phyloP scores from a whole-genome alignment of 2,888 invertebrate genomes.

The Volucella zonaria region DNA sequence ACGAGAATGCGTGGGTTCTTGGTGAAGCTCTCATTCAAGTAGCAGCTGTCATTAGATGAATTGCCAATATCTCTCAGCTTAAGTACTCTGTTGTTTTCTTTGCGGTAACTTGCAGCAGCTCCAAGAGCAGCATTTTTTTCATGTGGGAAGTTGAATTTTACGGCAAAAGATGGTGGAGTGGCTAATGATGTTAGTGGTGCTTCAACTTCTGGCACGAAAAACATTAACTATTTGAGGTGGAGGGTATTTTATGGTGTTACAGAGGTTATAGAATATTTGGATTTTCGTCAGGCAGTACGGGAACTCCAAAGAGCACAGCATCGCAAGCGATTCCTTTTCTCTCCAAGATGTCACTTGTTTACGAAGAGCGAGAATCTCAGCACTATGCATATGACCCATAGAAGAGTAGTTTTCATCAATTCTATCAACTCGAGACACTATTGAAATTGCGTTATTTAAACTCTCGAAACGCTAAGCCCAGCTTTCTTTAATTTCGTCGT shows the following conservation, averaged over 20 bases:
- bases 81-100: constrained; percentile 7
- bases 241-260: neutral
- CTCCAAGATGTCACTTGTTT: neutral
- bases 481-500: neutral
- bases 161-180: neutral
- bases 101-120: constrained; percentile 14
- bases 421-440: neutral
- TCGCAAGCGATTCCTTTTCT: neutral
- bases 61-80: constrained; percentile 1
- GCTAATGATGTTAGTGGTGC: constrained; percentile 11
- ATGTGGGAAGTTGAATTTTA: constrained; percentile 16
- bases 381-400: neutral
- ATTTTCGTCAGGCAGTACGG: neutral
- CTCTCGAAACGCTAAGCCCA: neutral
- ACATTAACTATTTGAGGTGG: neutral
- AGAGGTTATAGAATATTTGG: neutral
- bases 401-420: neutral
- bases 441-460: neutral
- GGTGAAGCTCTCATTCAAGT: neutral
- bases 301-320: neutral
- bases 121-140: constrained; percentile 4
- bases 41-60: neutral
- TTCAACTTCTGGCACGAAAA: constrained; percentile 7
- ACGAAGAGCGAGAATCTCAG: constrained; percentile 1
- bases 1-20: neutral